Conservation (phyloP, 2,797 vertebrate species). For the Glyptemys insculpta region DNA sequence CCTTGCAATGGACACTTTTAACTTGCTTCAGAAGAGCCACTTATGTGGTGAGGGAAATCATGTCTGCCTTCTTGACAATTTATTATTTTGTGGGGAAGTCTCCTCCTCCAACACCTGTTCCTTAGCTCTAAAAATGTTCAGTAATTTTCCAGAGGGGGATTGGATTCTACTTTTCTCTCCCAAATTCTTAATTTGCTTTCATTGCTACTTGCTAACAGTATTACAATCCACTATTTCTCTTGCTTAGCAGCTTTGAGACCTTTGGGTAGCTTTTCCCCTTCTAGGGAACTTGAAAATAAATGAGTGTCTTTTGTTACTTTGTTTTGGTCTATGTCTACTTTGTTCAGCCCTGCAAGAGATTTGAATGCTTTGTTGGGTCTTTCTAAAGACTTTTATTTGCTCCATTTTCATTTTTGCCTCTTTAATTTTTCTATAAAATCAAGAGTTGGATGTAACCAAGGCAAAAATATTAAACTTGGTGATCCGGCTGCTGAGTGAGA, state of each 20-base stretch:
- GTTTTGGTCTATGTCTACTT: slow-evolving; percentile 71
- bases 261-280: slow-evolving; percentile 51
- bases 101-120: slow-evolving; percentile 39
- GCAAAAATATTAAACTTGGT: neutral
- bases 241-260: slow-evolving; percentile 21
- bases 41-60: slow-evolving; percentile 48
- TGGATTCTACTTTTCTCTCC: slow-evolving; percentile 1
- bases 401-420: slow-evolving; percentile 56
- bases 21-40: slow-evolving; percentile 57
- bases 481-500: neutral
- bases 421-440: slow-evolving; percentile 25
- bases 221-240: neutral
- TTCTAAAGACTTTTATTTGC: slow-evolving; percentile 55
- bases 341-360: slow-evolving; percentile 65
- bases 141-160: slow-evolving; percentile 64
- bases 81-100: slow-evolving; percentile 69
- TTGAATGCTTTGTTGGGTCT: slow-evolving; percentile 66
- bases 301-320: slow-evolving; percentile 73
- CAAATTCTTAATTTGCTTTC: slow-evolving; percentile 17
- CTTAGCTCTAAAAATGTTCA: slow-evolving; percentile 61
- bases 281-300: slow-evolving; percentile 69
- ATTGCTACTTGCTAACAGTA: neutral
- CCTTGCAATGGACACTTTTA: slow-evolving; percentile 57
- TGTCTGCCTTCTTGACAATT: slow-evolving; percentile 54
- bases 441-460: neutral